Evolutionary conservation across 2,888 invertebrate species (phyloP).

Genomic region (Lycocerus yunnanus): DNA sequence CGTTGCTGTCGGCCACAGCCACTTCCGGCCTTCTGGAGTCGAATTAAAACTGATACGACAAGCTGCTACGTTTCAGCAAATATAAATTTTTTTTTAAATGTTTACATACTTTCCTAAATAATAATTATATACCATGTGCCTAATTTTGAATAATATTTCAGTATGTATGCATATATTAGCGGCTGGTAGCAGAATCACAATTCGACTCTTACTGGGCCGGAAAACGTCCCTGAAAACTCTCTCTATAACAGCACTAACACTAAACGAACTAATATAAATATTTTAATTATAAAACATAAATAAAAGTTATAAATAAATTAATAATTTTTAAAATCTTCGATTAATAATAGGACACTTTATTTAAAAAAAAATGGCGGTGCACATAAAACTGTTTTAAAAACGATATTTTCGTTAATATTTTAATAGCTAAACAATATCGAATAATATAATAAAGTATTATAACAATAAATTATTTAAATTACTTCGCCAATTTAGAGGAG

Average conservation of each 20-base stretch:
- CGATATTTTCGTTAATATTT: not conserved
- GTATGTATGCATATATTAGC: slow-evolving; percentile 20
- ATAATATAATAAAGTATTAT: not conserved
- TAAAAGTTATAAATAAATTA: slow-evolving; percentile 22
- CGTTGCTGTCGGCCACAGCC: slow-evolving; percentile 70
- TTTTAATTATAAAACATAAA: slow-evolving; percentile 29
- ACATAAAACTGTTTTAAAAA: slow-evolving; percentile 1
- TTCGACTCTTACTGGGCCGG: slow-evolving; percentile 55
- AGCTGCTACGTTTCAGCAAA: slow-evolving; percentile 31
- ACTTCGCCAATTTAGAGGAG: not conserved
- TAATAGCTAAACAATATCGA: not conserved
- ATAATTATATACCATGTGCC: not conserved
- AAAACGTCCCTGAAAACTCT: slow-evolving; percentile 54
- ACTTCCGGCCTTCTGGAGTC: slow-evolving; percentile 56
- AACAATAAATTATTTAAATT: not conserved
- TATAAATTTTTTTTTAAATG: not conserved
- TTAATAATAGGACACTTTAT: not conserved
- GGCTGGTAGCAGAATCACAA: slow-evolving; percentile 52
- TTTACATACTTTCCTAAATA: not conserved
- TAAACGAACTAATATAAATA: slow-evolving; percentile 27
- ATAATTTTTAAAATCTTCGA: not conserved
- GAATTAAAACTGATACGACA: slow-evolving; percentile 52
- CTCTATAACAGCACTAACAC: slow-evolving; percentile 53
- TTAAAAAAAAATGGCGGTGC: not conserved
- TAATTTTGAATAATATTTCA: slow-evolving; percentile 7